Evolutionary conservation across 2,888 invertebrate species (phyloP).

Genomic region (Euphydryas editha): DNA sequence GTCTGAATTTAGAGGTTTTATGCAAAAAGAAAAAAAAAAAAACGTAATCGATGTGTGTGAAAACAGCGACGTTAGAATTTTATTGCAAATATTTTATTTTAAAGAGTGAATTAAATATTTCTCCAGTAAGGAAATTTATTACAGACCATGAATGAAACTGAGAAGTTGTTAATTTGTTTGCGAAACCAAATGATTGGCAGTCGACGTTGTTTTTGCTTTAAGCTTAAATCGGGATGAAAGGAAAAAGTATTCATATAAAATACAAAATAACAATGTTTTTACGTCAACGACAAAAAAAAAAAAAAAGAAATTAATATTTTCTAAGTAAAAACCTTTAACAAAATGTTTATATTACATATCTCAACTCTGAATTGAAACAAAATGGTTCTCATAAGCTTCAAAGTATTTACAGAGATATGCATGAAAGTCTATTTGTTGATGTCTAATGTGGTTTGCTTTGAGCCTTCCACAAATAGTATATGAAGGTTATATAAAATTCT

Average conservation of each 20-base stretch:
- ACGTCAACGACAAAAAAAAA: not conserved
- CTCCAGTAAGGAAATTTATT: constrained; percentile 13
- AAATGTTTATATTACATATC: not conserved
- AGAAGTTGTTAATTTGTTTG: constrained; percentile 24
- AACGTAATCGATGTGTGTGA: not conserved
- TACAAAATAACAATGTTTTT: not conserved
- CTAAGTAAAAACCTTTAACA: too few species aligned
- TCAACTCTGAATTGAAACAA: not conserved
- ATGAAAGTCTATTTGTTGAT: constrained; percentile 7
- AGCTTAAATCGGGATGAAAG: not conserved
- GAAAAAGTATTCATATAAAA: not conserved
- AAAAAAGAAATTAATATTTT: not conserved
- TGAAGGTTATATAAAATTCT: not conserved
- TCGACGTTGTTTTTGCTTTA: constrained; percentile 18
- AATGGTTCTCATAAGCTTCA: constrained; percentile 16
- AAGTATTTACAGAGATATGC: not conserved
- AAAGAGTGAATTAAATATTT: constrained; percentile 17
- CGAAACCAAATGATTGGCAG: constrained; percentile 10
- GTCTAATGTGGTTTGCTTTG: not conserved
- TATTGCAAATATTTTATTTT: constrained; percentile 2
- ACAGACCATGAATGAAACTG: constrained; percentile 24
- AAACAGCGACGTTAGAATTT: constrained; percentile 1
- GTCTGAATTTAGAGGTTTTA: not conserved
- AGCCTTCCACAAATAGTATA: not conserved
- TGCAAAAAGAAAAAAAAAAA: constrained; percentile 14